phyloP scores from a whole-genome alignment of 2,113 vertebrate species.

The Sorex araneus region DNA sequence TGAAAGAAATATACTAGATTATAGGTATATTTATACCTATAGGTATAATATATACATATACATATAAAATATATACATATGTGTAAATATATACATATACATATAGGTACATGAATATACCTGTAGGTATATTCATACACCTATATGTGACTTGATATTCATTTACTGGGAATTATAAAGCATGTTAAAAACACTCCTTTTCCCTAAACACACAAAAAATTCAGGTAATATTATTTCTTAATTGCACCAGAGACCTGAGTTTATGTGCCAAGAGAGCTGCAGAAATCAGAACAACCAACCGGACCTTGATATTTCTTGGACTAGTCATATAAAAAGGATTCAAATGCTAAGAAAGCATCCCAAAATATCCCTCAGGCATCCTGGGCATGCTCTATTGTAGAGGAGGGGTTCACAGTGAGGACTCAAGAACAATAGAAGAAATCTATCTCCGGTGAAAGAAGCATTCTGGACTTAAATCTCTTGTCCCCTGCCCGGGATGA shows the following conservation, averaged over 20 bases:
- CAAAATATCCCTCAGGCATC: too few species aligned
- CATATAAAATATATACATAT: too few species aligned
- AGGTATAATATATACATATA: too few species aligned
- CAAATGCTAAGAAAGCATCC: not conserved
- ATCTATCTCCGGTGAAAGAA: too few species aligned
- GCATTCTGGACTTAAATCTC: not conserved
- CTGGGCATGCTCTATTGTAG: rapidly evolving
- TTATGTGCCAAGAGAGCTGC: too few species aligned
- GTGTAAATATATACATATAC: too few species aligned
- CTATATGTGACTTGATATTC: not conserved
- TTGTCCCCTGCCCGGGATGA: too few species aligned
- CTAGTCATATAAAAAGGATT: not conserved
- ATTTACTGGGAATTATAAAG: not conserved
- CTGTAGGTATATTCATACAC: too few species aligned
- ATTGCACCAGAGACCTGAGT: not conserved
- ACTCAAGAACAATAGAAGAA: not conserved
- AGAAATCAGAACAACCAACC: too few species aligned
- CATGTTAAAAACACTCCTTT: not conserved
- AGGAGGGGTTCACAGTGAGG: too few species aligned
- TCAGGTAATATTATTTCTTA: not conserved
- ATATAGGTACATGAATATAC: too few species aligned
- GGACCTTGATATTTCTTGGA: not conserved
- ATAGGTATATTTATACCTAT: too few species aligned
- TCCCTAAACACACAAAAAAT: not conserved
- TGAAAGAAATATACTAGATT: not conserved